Percentiles rank a stretch among this genome's conserved stretches.
Evolutionary conservation across 2,888 invertebrate genomes (phyloP).

Genomic region (Chymomyza procnemis): DNA sequence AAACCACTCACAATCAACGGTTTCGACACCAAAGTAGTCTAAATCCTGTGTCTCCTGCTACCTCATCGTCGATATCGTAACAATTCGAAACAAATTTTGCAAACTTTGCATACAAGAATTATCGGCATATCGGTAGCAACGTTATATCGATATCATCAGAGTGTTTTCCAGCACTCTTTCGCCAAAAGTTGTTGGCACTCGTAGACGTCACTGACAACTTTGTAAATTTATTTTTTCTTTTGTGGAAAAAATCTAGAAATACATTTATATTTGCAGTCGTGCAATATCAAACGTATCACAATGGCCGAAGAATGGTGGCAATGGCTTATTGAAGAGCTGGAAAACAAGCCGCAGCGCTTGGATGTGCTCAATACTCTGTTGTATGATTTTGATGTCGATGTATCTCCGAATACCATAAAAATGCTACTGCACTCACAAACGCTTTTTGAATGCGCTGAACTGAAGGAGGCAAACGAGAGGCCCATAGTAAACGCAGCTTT

Average conservation of each 20-base stretch:
- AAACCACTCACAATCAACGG: slow-evolving; percentile 99
- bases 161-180: slow-evolving; percentile 1
- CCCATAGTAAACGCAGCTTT: slow-evolving; percentile 82
- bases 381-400: slow-evolving; percentile 76
- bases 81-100: slow-evolving; percentile 80
- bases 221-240: background rate
- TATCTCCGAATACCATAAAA: slow-evolving; percentile 77
- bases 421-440: slow-evolving; percentile 80
- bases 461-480: slow-evolving; percentile 76
- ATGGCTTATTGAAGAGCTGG: slow-evolving; percentile 78
- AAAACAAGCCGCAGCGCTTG: slow-evolving; percentile 78
- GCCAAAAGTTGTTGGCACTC: too few species aligned
- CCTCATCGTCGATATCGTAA: slow-evolving; percentile 99
- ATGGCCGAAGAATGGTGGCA: slow-evolving; percentile 80
- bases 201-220: too few species aligned
- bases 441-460: slow-evolving; percentile 81
- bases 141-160: slow-evolving; percentile 16
- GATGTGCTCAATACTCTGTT: slow-evolving; percentile 79
- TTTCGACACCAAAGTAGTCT: slow-evolving; percentile 98
- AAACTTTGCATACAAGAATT: slow-evolving; percentile 40
- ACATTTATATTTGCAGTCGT: too few species aligned
- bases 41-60: slow-evolving; percentile 98
- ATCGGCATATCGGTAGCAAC: background rate
- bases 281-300: too few species aligned
- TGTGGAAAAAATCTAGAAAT: too few species aligned